Base-by-base conservation (phyloP, 2,797 vertebrate genomes). In the Xenentodon cancila region DNA sequence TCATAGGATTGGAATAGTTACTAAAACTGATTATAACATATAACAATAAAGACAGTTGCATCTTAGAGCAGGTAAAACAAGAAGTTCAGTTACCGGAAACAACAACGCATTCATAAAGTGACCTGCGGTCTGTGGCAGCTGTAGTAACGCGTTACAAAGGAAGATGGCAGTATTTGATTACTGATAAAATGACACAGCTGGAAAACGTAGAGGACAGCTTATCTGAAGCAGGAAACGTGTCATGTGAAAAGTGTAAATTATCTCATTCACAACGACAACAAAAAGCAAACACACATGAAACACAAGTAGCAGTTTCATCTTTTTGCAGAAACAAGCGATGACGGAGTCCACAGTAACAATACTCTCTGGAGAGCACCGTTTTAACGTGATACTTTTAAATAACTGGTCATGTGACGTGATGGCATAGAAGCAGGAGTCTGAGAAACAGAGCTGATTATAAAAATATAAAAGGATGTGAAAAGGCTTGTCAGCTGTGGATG, bases 141-240 rank as follows among this genome's bases (percentile, higher is more conserved):
- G 89, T 55, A 87, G 74, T 89, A 81, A 16, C 60, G 21, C n/a
- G 30, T 65, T 50, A 59, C 11, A 49, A 47, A 83, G 77, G 71
- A 19, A 91, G 91, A 76, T 89, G 90, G 90, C 89, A 88, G 86
- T 75, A 72, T 88, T 80, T 32, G 74, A 82, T 84, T 74, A 82
- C 43, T 59, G 40, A 76, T 68, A 55, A 59, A 73, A 70, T 20
- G 0, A 50, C 46, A 71, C n/a, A 63, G 52, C 62, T 61, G 77
- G 64, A 54, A 49, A 32, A 71, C 67, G 25, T 61, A 72, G 61
- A 55, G 62, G 27, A 49, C 57, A 32, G 67, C 64, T 59, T 32
- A 63, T 79, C 61, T 73, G 64, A 73, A 66, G 50, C 64, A 79
- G 67, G 53, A 82, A 73, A 68, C n/a, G 16, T 44, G 59, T 60